Evolutionary conservation across 2,888 invertebrate genomes (phyloP), one percentile per base, ranked within the genome.

Genomic region (Deilephila porcellus): DNA sequence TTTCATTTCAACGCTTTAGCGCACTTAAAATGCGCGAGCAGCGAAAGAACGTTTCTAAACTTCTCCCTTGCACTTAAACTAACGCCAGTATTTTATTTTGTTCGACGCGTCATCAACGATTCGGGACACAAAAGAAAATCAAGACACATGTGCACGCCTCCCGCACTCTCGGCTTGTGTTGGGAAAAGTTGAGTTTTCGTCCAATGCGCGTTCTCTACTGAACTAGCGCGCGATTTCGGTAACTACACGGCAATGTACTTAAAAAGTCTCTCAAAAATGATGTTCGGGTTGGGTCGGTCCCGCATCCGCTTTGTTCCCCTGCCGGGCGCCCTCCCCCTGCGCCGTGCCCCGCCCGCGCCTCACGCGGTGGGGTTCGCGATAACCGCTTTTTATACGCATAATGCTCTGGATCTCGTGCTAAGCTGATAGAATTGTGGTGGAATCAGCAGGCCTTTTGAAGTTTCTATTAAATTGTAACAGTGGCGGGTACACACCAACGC

Each of bases 351-450:
- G 74, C 75, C 71, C 77, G 74, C 70, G 71, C 72, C 76, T 75
- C 74, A 75, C 78, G 76, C 81, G 83, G 85, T 78, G 84, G 83
- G 83, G 83, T 77, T 80, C 83, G 88, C 89, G 93, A 93, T 93
- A 94, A 93, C 93, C 92, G 89, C 92, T 93, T 93, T 94, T 94
- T 93, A 92, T 93, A 92, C 93, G 91, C 93, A 92, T 94, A 93
- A 94, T 93, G 90, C 91, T 82, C 85, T 89, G 91, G 91, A 92
- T 93, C 91, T 89, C 90, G 87, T 88, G 91, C 92, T 94, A 94
- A 94, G 94, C 94, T 94, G 93, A 94, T 94, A 92, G 94, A 94
- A 94, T 94, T 93, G 94, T 92, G 93, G 91, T 85, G 89, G 92
- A 91, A 93, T 93, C 93, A 92, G 90, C 91, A 91, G 91, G 90